Conservation (phyloP, 2,113 vertebrate species). For the Menura novaehollandiae region DNA sequence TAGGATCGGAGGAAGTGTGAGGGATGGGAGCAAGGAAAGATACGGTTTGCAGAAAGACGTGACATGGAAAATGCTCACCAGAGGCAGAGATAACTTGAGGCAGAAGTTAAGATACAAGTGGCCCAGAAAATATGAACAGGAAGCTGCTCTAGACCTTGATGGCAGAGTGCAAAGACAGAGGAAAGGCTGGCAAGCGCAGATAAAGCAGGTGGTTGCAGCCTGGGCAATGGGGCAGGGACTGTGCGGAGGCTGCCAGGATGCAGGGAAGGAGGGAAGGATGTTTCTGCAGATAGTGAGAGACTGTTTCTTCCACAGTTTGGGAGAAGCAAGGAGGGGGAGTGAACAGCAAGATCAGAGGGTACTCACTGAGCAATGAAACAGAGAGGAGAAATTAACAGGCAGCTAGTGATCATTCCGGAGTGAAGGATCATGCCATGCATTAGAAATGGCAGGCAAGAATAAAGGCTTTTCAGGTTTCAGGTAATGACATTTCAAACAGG, state of each 20-base stretch:
- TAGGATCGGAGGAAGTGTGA: neutral
- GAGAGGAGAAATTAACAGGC: neutral
- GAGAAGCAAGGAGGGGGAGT: neutral
- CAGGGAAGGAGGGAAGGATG: neutral
- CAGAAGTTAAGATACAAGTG: slow-evolving; percentile 24
- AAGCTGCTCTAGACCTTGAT: slow-evolving; percentile 39
- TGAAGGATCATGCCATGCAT: neutral
- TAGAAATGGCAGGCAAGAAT: neutral
- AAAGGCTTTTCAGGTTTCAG: neutral
- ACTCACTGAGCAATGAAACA: neutral
- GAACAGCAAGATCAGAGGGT: neutral
- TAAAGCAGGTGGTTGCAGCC: slow-evolving; percentile 25
- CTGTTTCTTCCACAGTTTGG: neutral
- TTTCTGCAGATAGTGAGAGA: neutral
- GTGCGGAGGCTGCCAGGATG: accelerated
- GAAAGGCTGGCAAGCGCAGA: slow-evolving; percentile 61
- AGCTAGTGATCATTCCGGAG: neutral
- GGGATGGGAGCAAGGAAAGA: neutral
- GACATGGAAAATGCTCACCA: slow-evolving; percentile 19
- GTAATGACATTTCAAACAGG: neutral
- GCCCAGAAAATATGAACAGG: slow-evolving; percentile 32
- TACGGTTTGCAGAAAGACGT: neutral
- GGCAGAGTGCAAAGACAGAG: slow-evolving; percentile 39
- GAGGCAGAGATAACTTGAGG: slow-evolving; percentile 18
- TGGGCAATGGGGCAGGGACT: neutral